phyloP scores from a whole-genome alignment of 1,140 invertebrate genomes.

The Venturia canescens region DNA sequence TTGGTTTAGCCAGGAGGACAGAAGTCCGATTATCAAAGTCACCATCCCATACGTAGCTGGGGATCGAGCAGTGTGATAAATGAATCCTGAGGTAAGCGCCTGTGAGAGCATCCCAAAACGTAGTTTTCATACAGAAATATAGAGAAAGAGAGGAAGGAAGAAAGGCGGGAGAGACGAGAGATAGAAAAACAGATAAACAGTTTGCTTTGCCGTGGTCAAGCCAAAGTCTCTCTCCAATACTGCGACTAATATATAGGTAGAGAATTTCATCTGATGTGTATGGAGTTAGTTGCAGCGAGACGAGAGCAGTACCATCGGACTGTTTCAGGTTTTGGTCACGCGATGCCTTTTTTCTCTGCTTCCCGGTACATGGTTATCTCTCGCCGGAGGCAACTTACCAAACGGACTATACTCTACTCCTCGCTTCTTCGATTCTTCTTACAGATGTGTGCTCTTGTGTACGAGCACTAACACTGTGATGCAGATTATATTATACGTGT shows the following conservation, averaged over 20 bases:
- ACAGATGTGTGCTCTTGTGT: neutral
- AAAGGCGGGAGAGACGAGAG: neutral
- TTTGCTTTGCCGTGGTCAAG: constrained; percentile 9
- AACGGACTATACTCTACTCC: constrained; percentile 49
- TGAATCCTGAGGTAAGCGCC: neutral
- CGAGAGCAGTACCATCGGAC: constrained; percentile 48
- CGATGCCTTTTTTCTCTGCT: constrained; percentile 71
- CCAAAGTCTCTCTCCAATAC: neutral
- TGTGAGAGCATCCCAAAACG: neutral
- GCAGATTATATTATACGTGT: neutral
- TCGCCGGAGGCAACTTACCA: constrained; percentile 53
- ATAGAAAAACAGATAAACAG: constrained; percentile 27
- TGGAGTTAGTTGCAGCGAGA: constrained; percentile 55
- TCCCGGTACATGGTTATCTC: constrained; percentile 67
- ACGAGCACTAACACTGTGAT: neutral
- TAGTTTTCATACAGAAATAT: constrained; percentile 3
- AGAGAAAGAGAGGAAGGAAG: neutral
- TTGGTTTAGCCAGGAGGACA: neutral
- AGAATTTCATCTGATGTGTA: constrained; percentile 58
- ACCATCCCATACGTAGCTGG: neutral
- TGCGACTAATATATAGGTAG: constrained; percentile 42
- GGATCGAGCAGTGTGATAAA: neutral
- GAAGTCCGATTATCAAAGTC: neutral
- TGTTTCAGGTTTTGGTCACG: constrained; percentile 73
- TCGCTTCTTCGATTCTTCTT: constrained; percentile 16